A percentile compares a stretch with the other conserved stretches of the same genome.
Conservation (phyloP, 2,888 invertebrate genomes). For the Acrocyrtus sp. region DNA sequence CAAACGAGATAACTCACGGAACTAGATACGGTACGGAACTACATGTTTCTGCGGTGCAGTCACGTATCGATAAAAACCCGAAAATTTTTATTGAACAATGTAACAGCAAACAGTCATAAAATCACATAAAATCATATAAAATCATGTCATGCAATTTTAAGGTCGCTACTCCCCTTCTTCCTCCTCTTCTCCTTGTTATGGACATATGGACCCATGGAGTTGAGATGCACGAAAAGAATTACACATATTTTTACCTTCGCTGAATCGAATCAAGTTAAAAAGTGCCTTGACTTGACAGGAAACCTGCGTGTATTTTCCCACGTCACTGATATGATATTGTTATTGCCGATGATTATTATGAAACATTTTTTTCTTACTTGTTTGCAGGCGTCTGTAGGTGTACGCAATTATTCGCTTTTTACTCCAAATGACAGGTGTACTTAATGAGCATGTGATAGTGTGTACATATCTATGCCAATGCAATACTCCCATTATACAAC, state of each 20-base stretch:
- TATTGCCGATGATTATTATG: not conserved
- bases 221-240: no score
- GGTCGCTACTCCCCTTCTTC: no score
- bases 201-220: no score
- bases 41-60: no score
- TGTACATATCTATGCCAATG: not conserved
- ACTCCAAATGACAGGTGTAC: slow-evolving; percentile 35
- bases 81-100: no score
- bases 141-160: no score
- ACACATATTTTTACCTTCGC: not conserved
- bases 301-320: slow-evolving; percentile 42
- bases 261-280: not conserved
- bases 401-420: not conserved
- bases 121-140: not conserved
- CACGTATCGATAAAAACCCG: no score
- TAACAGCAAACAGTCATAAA: not conserved
- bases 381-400: not conserved
- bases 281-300: slow-evolving; percentile 31
- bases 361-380: not conserved
- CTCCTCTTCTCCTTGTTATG: not conserved
- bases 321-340: slow-evolving; percentile 27
- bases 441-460: slow-evolving; percentile 31
- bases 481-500: not conserved
- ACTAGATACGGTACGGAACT: no score
- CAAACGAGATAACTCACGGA: no score